These are phyloP conservation scores for Heliocidaris erythrogramma DNA, from an alignment of 35 echinoderm and acorn worm genomes.

Conservation along the genomic window DNA sequence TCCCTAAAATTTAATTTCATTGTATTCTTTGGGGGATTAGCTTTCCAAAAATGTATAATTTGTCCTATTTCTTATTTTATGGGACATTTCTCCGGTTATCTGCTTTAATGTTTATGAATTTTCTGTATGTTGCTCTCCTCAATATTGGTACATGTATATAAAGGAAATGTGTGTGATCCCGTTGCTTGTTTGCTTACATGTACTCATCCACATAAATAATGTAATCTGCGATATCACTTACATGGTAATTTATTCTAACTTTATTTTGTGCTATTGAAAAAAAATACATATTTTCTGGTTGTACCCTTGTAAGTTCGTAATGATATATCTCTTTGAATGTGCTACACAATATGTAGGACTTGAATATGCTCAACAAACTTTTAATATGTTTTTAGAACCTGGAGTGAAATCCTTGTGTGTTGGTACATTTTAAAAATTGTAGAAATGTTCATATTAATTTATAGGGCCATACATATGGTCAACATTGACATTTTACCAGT, in stretches of 20 bases:
- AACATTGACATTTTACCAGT: too few relatives aligned
- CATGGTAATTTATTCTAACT: background rate
- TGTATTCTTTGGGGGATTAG: too few relatives aligned
- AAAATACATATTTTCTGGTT: background rate
- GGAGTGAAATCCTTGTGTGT: background rate
- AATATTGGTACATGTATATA: background rate
- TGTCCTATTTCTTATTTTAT: too few relatives aligned
- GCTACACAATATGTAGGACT: too few relatives aligned
- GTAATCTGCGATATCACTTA: background rate
- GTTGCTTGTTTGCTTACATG: background rate
- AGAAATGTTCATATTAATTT: too few relatives aligned
- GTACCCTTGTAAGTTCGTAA: background rate
- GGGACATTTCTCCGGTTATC: too few relatives aligned
- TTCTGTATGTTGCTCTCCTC: background rate
- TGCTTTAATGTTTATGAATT: too few relatives aligned
- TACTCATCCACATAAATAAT: background rate
- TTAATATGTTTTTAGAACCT: background rate
- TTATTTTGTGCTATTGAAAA: background rate
- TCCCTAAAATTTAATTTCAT: too few relatives aligned
- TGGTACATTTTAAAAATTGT: too few relatives aligned
- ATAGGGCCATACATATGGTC: too few relatives aligned
- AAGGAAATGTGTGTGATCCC: background rate
- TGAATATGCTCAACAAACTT: background rate
- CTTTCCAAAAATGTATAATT: too few relatives aligned
- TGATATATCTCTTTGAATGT: background rate